Percentiles rank a stretch among this genome's conserved stretches.
These are phyloP conservation scores for Helicoverpa assulta DNA, from an alignment of 2,888 invertebrate species.

Conservation along the genomic window DNA sequence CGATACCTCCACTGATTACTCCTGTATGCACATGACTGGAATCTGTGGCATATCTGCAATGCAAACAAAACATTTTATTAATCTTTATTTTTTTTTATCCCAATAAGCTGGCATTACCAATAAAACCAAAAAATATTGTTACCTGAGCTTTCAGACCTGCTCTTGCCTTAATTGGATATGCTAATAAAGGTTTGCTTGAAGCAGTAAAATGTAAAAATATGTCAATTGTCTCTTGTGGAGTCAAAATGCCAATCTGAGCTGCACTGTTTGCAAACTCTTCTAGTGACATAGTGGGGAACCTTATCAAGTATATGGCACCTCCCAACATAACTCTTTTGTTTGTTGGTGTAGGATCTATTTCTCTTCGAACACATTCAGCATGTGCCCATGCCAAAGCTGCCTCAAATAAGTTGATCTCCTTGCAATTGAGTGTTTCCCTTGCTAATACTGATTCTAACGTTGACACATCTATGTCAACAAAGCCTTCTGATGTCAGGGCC, in stretches of 20 bases:
- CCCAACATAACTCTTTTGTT: conserved; percentile 95
- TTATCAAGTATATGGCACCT: conserved; percentile 95
- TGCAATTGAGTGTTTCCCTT: conserved; percentile 98
- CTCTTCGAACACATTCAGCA: conserved; percentile 96
- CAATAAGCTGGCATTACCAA: neutral
- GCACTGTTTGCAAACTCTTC: conserved; percentile 98
- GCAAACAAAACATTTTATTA: neutral
- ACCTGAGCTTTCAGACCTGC: conserved; percentile 97
- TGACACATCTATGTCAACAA: conserved; percentile 98
- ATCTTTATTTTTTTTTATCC: neutral
- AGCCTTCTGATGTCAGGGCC: conserved; percentile 98
- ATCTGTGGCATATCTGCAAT: conserved; percentile 96
- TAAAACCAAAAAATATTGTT: conserved; percentile 32
- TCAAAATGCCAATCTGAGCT: conserved; percentile 97
- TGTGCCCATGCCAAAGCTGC: conserved; percentile 98
- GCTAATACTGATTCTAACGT: conserved; percentile 97
- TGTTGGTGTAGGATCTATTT: conserved; percentile 94
- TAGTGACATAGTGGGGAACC: conserved; percentile 98
- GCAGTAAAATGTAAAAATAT: conserved; percentile 99
- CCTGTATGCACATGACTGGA: conserved; percentile 98
- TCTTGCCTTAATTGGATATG: conserved; percentile 95
- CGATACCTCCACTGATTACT: conserved; percentile 99
- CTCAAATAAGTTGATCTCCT: conserved; percentile 97
- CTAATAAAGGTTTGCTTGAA: conserved; percentile 94
- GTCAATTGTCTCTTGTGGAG: conserved; percentile 97